Conservation (phyloP, 1,140 invertebrate species). For the Steinernema khuongi region DNA sequence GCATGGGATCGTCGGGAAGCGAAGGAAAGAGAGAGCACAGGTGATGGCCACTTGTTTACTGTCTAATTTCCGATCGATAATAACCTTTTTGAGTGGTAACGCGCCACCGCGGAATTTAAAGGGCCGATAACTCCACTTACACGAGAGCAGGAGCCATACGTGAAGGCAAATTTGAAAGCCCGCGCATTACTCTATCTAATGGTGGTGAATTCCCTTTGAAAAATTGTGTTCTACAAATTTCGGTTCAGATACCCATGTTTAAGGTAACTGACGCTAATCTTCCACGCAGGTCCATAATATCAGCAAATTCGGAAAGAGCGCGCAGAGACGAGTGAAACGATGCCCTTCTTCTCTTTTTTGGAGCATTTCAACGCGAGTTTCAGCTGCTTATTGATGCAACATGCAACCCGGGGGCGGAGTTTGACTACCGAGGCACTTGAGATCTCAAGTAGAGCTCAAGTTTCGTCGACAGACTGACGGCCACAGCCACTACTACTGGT, state of each 20-base stretch:
- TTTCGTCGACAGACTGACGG: no score
- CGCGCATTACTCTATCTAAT: background rate
- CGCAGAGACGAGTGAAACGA: background rate
- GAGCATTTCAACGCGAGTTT: no score
- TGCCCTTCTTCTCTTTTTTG: no score
- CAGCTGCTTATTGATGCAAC: no score
- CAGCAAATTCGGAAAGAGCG: background rate
- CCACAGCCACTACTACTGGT: no score
- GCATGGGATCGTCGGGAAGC: background rate
- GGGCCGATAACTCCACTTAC: background rate
- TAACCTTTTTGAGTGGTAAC: background rate
- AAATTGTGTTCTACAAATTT: background rate
- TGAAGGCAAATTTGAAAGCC: background rate
- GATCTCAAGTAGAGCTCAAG: no score
- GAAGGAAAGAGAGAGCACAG: background rate
- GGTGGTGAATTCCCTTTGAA: background rate
- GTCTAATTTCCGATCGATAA: background rate
- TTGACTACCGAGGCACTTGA: no score
- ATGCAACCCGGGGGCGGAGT: no score
- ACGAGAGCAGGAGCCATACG: background rate
- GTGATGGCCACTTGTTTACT: background rate
- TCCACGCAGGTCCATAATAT: background rate
- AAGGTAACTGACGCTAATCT: background rate
- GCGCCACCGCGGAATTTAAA: background rate
- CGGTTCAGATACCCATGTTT: conserved; percentile 2